A percentile compares a stretch with the other conserved stretches of the same genome.
Conservation (phyloP, 1,140 invertebrate genomes). For the Dinoponera quadriceps region DNA sequence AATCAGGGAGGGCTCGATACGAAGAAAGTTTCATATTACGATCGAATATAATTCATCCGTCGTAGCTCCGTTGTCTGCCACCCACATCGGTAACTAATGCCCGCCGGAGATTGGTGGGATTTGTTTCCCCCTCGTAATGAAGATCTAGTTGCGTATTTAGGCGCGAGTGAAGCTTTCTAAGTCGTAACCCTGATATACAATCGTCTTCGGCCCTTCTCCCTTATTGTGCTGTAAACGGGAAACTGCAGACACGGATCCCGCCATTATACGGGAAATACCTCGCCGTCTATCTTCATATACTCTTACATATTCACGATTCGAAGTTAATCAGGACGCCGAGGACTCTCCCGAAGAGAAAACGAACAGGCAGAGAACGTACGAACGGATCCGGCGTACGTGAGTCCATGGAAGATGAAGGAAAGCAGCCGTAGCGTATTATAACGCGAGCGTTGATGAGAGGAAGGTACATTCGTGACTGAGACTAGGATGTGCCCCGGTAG, state of each 20-base stretch:
- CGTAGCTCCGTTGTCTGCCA: conserved; percentile 53
- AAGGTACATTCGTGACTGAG: conserved; percentile 81
- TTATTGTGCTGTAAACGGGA: conserved; percentile 28
- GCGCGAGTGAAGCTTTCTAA: conserved; percentile 72
- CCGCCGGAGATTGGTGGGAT: conserved; percentile 31
- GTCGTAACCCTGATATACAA: conserved; percentile 76
- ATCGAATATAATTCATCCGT: conserved; percentile 66
- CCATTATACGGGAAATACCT: conserved; percentile 7
- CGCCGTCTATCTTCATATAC: conserved; percentile 18
- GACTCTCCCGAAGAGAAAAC: neutral
- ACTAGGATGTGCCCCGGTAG: conserved; percentile 80
- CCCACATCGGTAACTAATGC: conserved; percentile 21
- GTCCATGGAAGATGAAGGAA: conserved; percentile 33
- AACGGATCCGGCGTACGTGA: neutral
- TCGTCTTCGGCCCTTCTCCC: conserved; percentile 46
- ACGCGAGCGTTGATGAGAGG: conserved; percentile 81
- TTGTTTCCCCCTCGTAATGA: conserved; percentile 77
- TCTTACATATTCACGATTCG: neutral
- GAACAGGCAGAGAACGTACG: neutral
- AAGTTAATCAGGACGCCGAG: conserved; percentile 25
- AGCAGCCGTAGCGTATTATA: conserved; percentile 65
- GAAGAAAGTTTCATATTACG: conserved; percentile 70
- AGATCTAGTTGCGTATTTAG: conserved; percentile 78
- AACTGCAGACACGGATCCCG: neutral
- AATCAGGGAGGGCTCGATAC: conserved; percentile 32